Base-by-base conservation (phyloP, 2,888 invertebrate species). In the Cerceris rybyensis region DNA sequence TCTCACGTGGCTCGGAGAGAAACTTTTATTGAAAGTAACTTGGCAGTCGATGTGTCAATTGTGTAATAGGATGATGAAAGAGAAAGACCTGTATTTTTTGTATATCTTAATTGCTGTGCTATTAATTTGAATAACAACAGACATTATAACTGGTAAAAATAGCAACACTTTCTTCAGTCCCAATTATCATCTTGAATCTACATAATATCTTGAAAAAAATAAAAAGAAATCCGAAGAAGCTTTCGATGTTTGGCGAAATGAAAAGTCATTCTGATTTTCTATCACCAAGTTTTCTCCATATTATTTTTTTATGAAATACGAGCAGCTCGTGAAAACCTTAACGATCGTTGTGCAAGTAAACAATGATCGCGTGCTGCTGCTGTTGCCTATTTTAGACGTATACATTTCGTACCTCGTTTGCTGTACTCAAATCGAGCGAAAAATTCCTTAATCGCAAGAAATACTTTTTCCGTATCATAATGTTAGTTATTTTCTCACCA, bases 301-400 rank as follows among this genome's bases (percentile, higher is more conserved):
- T 43, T 42, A 42, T 69, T 65, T 69, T 73, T 65, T 59, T n/a
- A 57, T 28, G 64, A 67, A 69, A 67, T 41, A 68, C 75, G 50
- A 66, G 60, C 61, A 46, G 50, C 52, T 77, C 77, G 78, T 16
- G 65, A 60, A 60, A 61, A 71, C 65, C 64, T 55, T 78, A 66
- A 77, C 76, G 70, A 77, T 61, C 65, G 66, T 77, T 77, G 64
- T 46, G 70, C 65, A 69, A 72, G 49, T 17, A 59, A 16, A 55
- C 67, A 78, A 78, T 78, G 74, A 70, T 78, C 70, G 74, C 76
- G 68, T 73, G 72, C 68, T 50, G 46, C 50, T 66, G 16, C 49
- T 43, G 39, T 60, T 50, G 59, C 13, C 59, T 46, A 52, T 64
- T 41, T 16, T 49, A n/a, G 41, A 55, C 70, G 52, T 60, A 59